These are phyloP conservation scores for Neostethus bicornis DNA, from an alignment of 2,797 vertebrate species.

Conservation along the genomic window DNA sequence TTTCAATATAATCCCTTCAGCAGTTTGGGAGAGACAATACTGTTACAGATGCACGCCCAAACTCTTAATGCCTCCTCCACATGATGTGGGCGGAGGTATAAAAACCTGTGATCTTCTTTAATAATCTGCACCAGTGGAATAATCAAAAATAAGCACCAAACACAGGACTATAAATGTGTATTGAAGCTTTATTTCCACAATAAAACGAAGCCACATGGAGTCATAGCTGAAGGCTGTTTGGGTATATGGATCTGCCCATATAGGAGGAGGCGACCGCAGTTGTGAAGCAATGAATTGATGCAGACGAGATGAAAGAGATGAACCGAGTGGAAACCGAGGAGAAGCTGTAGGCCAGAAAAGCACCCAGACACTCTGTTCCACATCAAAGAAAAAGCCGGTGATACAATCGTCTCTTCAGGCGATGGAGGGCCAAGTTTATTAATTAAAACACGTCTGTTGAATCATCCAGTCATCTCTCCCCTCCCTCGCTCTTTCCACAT, in stretches of 20 bases:
- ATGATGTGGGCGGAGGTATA: no score
- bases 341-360: slow-evolving; percentile 64
- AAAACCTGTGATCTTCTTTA: neutral
- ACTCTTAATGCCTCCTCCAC: no score
- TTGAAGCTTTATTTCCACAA: slow-evolving; percentile 20
- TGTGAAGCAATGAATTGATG: slow-evolving; percentile 43
- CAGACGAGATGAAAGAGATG: slow-evolving; percentile 53
- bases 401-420: slow-evolving; percentile 68
- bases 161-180: slow-evolving; percentile 15
- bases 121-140: neutral
- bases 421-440: slow-evolving; percentile 64
- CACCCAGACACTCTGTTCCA: slow-evolving; percentile 66
- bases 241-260: slow-evolving; percentile 32
- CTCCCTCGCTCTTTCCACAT: slow-evolving; percentile 30
- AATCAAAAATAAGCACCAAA: slow-evolving; percentile 3
- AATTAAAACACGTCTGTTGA: slow-evolving; percentile 72
- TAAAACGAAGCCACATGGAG: slow-evolving; percentile 24
- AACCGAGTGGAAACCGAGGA: slow-evolving; percentile 46
- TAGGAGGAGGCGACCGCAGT: slow-evolving; percentile 22
- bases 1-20: no score
- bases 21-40: no score
- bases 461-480: slow-evolving; percentile 54
- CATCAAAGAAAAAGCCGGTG: slow-evolving; percentile 72
- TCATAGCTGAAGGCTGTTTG: slow-evolving; percentile 32
- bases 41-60: no score